Percentiles rank a stretch among this genome's conserved stretches.
phyloP scores from a whole-genome alignment of 2,113 vertebrate genomes.

The Thalassarche chlororhynchos region DNA sequence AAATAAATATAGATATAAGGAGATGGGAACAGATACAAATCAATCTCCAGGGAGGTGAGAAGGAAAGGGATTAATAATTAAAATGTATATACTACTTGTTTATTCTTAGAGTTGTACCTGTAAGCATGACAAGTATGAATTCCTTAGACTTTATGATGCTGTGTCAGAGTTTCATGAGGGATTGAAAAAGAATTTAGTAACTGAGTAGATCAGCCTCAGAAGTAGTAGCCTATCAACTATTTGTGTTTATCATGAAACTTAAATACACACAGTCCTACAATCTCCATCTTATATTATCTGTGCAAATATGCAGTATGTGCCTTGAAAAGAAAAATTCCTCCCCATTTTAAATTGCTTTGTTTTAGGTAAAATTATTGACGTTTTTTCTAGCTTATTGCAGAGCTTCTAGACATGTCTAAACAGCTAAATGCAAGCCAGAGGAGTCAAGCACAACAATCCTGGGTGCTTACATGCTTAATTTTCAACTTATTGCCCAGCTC shows the following conservation, averaged over 20 bases:
- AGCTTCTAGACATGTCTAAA: not conserved
- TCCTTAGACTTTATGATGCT: not conserved
- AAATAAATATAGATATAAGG: slow-evolving; percentile 75
- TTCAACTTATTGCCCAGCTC: not conserved
- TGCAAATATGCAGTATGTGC: not conserved
- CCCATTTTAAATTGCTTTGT: not conserved
- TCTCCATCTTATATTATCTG: not conserved
- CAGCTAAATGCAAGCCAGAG: not conserved
- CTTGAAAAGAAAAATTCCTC: not conserved
- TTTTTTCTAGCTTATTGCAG: not conserved
- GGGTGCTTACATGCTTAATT: not conserved
- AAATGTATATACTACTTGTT: slow-evolving; percentile 45
- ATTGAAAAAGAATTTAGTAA: slow-evolving; percentile 1
- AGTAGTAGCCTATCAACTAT: not conserved
- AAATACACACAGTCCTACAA: not conserved
- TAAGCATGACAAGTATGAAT: slow-evolving; percentile 10
- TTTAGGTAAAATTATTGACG: not conserved
- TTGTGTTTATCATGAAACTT: not conserved
- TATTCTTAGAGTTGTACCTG: slow-evolving; percentile 51
- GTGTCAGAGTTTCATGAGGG: not conserved
- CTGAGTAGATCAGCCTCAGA: not conserved
- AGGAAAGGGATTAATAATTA: slow-evolving; percentile 60
- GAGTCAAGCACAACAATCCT: not conserved
- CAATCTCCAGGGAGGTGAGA: slow-evolving; percentile 59
- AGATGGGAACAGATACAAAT: slow-evolving; percentile 53